These are phyloP conservation scores for Troides aeacus DNA, from an alignment of 2,888 invertebrate species.

Conservation along the genomic window DNA sequence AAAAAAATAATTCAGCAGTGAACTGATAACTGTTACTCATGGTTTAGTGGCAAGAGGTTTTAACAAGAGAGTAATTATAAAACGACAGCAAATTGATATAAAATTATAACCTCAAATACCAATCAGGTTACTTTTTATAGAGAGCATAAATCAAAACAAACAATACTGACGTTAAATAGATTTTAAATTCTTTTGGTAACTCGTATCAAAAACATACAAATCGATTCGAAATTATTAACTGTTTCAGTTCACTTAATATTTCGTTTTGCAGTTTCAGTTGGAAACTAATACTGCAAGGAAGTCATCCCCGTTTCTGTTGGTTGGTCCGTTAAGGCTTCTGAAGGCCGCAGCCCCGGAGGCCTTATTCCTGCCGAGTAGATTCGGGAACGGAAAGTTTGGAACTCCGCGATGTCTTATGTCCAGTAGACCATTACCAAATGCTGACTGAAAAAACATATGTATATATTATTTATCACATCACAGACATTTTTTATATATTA, in stretches of 20 bases:
- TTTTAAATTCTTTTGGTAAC: conserved; percentile 14
- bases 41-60: neutral
- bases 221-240: neutral
- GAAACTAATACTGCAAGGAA: conserved; percentile 64
- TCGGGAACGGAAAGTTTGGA: conserved; percentile 64
- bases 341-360: conserved; percentile 59
- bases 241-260: neutral
- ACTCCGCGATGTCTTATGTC: conserved; percentile 65
- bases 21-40: neutral
- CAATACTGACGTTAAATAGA: neutral
- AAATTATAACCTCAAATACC: too few species aligned
- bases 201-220: conserved; percentile 17
- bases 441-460: conserved; percentile 47
- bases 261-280: conserved; percentile 41
- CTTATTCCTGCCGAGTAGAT: conserved; percentile 52
- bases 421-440: conserved; percentile 61
- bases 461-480: neutral
- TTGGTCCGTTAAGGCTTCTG: conserved; percentile 44
- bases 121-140: neutral
- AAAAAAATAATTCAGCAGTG: neutral
- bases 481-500: neutral
- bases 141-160: neutral
- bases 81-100: neutral
- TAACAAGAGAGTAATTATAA: neutral
- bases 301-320: conserved; percentile 50